phyloP scores from a whole-genome alignment of 2,797 vertebrate genomes.

The Liparis tanakae region DNA sequence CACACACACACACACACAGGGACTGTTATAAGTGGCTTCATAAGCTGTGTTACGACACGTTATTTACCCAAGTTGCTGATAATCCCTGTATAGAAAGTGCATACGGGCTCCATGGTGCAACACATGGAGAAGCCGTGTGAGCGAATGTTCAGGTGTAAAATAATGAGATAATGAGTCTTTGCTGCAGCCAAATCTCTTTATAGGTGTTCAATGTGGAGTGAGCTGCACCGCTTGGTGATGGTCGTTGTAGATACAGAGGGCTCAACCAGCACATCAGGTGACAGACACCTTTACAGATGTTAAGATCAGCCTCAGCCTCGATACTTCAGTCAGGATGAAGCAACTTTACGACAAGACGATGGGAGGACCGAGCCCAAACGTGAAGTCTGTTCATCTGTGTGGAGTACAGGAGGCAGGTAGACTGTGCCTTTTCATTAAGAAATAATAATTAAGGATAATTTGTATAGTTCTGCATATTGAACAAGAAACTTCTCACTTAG shows the following conservation, averaged over 20 bases:
- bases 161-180: constrained; percentile 13
- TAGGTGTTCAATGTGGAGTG: constrained; percentile 17
- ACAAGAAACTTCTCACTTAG: constrained; percentile 18
- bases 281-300: constrained; percentile 30
- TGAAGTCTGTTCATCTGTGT: constrained; percentile 9
- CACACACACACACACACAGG: constrained; percentile 47
- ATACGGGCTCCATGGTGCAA: not conserved
- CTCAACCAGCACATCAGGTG: constrained; percentile 29
- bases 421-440: not conserved
- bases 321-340: constrained; percentile 12
- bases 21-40: constrained; percentile 47
- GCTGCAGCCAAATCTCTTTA: constrained; percentile 35
- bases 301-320: constrained; percentile 18
- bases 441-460: too few species aligned
- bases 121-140: constrained; percentile 7
- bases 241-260: not conserved
- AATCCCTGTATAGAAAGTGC: not conserved
- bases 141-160: not conserved
- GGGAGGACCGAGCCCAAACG: not conserved
- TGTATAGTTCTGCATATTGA: not conserved
- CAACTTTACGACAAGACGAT: constrained; percentile 36
- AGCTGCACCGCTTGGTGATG: constrained; percentile 1
- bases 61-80: constrained; percentile 10
- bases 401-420: not conserved
- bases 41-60: not conserved